Evolutionary conservation across 92 coral and sea anemone genomes (phyloP).

Genomic region (Parazoanthus swiftii): DNA sequence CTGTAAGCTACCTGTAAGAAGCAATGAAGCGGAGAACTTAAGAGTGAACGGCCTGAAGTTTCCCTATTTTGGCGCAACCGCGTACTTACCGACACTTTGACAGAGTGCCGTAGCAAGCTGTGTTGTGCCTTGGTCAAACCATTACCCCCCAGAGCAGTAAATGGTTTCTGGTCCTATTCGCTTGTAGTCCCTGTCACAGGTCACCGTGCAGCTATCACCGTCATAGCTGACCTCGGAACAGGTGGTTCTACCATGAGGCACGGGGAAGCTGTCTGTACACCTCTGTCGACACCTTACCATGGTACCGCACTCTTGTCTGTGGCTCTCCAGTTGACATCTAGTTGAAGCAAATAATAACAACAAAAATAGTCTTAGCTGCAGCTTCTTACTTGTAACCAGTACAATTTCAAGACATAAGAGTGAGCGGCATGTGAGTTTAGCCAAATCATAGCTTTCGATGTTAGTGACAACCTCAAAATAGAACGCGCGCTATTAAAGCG

Average conservation of each 20-base stretch:
- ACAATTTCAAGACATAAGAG: no score
- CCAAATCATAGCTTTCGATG: no score
- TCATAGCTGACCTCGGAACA: neutral
- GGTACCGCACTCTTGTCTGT: slow-evolving; percentile 21
- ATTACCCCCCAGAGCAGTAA: neutral
- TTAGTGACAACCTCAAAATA: no score
- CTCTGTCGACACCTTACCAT: slow-evolving; percentile 48
- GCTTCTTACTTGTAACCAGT: no score
- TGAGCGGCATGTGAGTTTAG: no score
- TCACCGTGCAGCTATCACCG: neutral
- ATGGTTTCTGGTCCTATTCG: neutral
- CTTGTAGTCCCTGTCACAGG: neutral
- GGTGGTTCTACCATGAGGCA: slow-evolving; percentile 1
- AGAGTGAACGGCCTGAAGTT: no score
- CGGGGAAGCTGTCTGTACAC: slow-evolving; percentile 37
- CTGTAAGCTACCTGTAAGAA: no score
- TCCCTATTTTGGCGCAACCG: neutral
- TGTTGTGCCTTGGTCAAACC: neutral
- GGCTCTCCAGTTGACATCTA: neutral
- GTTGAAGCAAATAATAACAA: neutral
- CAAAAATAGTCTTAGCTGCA: no score
- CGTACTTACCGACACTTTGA: neutral
- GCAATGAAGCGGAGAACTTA: no score
- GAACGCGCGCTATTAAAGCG: no score
- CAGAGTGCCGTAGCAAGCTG: neutral